Conservation (phyloP, 2,888 invertebrate species). For the Synergus itoensis region DNA sequence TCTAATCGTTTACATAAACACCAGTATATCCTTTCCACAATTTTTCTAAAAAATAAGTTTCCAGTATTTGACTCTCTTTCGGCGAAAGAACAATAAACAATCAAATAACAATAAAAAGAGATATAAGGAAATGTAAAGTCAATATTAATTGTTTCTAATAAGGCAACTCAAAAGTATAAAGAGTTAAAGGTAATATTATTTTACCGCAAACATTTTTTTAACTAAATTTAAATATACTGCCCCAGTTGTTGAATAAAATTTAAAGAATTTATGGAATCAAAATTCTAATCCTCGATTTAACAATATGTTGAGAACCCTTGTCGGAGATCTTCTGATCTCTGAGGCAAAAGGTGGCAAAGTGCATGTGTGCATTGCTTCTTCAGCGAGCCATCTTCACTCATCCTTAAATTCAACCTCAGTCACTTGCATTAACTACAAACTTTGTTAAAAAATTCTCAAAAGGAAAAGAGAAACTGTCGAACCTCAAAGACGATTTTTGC, state of each 20-base stretch:
- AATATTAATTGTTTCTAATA: no score
- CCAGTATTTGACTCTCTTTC: neutral
- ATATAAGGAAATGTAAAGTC: no score
- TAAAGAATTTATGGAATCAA: no score
- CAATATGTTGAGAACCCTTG: neutral
- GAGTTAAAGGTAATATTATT: no score
- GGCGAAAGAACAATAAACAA: neutral
- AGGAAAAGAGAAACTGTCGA: no score
- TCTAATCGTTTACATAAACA: conserved; percentile 60
- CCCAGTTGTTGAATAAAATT: no score
- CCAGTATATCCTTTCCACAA: conserved; percentile 12
- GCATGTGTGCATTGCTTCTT: neutral
- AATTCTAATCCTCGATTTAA: no score
- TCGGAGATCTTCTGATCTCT: neutral
- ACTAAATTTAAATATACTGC: no score
- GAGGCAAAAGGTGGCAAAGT: conserved; percentile 4
- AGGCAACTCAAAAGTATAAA: no score
- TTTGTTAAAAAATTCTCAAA: conserved; percentile 11
- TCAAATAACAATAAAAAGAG: no score
- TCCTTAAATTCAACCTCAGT: neutral
- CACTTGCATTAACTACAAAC: conserved; percentile 18
- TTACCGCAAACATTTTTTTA: no score
- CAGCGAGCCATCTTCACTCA: neutral
- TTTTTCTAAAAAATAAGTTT: conserved; percentile 1
- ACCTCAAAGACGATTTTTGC: no score